Percentiles rank a stretch among this genome's conserved stretches.
phyloP scores from a whole-genome alignment of 2,113 vertebrate species.

The Saimiri boliviensis region DNA sequence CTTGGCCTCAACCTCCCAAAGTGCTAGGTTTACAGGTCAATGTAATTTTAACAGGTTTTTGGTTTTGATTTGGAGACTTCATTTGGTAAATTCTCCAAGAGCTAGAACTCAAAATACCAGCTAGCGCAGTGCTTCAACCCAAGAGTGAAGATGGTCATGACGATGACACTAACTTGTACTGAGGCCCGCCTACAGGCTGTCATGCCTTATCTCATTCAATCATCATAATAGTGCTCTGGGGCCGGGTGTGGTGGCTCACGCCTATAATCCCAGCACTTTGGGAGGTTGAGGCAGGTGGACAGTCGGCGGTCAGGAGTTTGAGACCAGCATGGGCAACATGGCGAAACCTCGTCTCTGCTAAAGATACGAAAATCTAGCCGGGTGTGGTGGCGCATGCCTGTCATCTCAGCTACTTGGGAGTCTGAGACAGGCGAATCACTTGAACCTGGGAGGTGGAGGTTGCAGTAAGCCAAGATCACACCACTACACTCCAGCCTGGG shows the following conservation, averaged over 20 bases:
- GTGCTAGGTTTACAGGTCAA: no score
- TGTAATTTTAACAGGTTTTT: neutral
- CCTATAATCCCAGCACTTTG: neutral
- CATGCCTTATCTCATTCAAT: neutral
- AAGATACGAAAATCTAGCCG: neutral
- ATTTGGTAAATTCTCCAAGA: constrained; percentile 33
- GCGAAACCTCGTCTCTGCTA: neutral
- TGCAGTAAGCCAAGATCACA: neutral
- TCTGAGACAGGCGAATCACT: neutral
- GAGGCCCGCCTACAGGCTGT: neutral
- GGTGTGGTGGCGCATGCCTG: neutral
- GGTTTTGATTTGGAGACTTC: neutral
- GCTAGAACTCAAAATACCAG: neutral
- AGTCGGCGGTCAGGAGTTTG: no score
- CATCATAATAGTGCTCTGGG: neutral
- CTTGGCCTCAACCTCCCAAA: no score
- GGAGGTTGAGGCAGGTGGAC: neutral
- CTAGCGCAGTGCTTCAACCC: neutral
- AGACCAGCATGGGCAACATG: neutral
- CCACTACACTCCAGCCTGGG: neutral
- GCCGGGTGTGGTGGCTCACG: neutral
- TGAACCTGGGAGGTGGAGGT: neutral
- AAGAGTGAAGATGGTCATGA: neutral
- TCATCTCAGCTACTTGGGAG: neutral
- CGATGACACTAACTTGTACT: neutral